Conservation (phyloP, 2,797 vertebrate species). For the Coccyzus lansbergi region DNA sequence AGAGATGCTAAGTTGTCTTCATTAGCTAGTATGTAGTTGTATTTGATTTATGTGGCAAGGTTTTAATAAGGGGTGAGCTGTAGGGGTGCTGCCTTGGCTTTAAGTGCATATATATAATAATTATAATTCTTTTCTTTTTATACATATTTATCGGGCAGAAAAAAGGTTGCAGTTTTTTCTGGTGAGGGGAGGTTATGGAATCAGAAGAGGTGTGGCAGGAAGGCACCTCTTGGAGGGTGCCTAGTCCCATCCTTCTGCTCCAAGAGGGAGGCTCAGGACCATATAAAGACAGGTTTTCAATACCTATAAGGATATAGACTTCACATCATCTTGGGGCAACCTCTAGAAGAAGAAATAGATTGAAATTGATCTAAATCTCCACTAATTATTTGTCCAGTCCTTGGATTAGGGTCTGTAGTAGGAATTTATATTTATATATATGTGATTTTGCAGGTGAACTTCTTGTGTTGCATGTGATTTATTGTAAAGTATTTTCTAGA, state of each 20-base stretch:
- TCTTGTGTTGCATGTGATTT: not conserved
- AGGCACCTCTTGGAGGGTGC: not conserved
- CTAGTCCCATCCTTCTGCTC: not conserved
- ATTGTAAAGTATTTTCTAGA: not conserved
- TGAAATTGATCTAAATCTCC: not conserved
- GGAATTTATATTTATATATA: not conserved
- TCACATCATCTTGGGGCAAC: too few species aligned
- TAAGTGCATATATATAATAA: not conserved
- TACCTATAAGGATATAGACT: too few species aligned
- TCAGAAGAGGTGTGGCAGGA: not conserved
- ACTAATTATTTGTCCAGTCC: not conserved
- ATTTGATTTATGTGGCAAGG: accelerated
- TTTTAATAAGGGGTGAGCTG: not conserved
- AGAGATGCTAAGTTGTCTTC: not conserved
- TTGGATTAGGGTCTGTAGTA: not conserved
- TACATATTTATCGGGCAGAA: not conserved
- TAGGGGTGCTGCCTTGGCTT: not conserved
- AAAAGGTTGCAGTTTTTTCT: not conserved
- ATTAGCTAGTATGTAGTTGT: not conserved
- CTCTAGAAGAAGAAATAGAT: too few species aligned
- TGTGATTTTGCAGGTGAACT: not conserved
- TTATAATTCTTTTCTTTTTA: not conserved
- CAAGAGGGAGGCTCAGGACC: not conserved
- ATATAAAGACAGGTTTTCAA: too few species aligned
- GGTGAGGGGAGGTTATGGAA: not conserved